Percentiles rank a stretch among this genome's conserved stretches.
Evolutionary conservation across 2,797 vertebrate species (phyloP).

Genomic region (Pelodytes ibericus): DNA sequence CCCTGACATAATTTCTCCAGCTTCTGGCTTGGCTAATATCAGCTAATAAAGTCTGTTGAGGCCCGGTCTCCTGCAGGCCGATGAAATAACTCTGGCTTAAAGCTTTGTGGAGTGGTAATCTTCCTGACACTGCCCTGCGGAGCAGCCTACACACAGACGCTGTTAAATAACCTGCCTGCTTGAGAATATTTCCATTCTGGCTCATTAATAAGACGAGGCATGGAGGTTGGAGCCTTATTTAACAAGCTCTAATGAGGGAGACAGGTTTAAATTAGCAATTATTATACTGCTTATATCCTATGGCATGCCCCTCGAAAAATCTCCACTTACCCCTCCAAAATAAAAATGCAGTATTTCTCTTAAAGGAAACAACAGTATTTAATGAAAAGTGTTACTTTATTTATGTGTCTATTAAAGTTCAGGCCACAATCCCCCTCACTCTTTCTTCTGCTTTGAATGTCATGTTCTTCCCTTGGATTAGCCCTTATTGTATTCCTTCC

Average conservation of each 20-base stretch:
- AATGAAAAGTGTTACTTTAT: no score
- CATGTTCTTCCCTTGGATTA: no score
- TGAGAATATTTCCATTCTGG: slow-evolving; percentile 21
- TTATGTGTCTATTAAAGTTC: no score
- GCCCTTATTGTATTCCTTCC: no score
- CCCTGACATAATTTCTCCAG: slow-evolving; percentile 21
- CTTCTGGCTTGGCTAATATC: slow-evolving; percentile 22
- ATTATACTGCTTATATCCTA: neutral
- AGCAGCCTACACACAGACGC: neutral
- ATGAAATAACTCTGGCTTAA: slow-evolving; percentile 30
- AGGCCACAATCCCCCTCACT: no score
- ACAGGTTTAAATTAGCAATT: neutral
- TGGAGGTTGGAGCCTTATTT: neutral
- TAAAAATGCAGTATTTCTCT: no score
- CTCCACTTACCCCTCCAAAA: neutral
- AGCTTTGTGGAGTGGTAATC: neutral
- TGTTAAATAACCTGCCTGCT: slow-evolving; percentile 26
- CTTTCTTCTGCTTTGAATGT: no score
- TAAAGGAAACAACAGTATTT: no score
- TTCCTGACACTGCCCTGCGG: slow-evolving; percentile 27
- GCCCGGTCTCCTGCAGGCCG: neutral
- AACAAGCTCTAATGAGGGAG: slow-evolving; percentile 11
- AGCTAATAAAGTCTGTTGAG: slow-evolving; percentile 33
- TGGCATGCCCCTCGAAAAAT: neutral
- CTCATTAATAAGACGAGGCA: slow-evolving; percentile 1